phyloP scores from a whole-genome alignment of 2,113 vertebrate species.

The Sphaerodactylus townsendi region DNA sequence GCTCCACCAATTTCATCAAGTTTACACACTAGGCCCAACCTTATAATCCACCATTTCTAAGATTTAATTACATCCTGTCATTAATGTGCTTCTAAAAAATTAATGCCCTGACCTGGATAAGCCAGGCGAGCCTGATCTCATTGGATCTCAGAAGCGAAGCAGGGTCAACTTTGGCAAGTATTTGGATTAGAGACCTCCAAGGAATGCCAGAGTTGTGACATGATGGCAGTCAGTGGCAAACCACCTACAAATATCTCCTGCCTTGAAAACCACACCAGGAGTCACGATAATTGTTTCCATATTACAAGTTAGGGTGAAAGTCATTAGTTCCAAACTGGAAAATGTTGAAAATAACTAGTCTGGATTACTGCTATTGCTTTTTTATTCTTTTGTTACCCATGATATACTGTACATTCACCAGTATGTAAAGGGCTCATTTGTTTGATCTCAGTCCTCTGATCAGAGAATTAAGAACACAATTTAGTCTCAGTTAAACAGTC shows the following conservation, averaged over 20 bases:
- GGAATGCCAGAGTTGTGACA: too few relatives aligned
- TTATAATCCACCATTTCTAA: not conserved
- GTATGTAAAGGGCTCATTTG: not conserved
- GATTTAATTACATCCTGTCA: not conserved
- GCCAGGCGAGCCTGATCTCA: too few relatives aligned
- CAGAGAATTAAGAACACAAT: not conserved
- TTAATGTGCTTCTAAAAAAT: not conserved
- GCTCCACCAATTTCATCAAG: too few relatives aligned
- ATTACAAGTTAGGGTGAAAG: not conserved
- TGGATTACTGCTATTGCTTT: not conserved
- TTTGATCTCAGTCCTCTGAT: not conserved
- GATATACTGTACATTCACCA: not conserved
- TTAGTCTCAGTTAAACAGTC: not conserved
- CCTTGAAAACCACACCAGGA: too few relatives aligned
- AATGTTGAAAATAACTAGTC: not conserved
- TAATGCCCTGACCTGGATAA: too few relatives aligned
- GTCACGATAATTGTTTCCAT: not conserved
- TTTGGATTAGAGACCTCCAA: too few relatives aligned
- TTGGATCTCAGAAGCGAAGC: too few relatives aligned
- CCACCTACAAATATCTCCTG: too few relatives aligned
- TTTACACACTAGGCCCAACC: not conserved
- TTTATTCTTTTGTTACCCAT: not conserved
- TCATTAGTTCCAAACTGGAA: too few relatives aligned
- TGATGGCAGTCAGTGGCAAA: too few relatives aligned
- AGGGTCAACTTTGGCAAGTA: too few relatives aligned